A percentile compares a stretch with the other conserved stretches of the same genome.
phyloP scores from a whole-genome alignment of 1,140 invertebrate genomes.

The Brachystomella parvula region DNA sequence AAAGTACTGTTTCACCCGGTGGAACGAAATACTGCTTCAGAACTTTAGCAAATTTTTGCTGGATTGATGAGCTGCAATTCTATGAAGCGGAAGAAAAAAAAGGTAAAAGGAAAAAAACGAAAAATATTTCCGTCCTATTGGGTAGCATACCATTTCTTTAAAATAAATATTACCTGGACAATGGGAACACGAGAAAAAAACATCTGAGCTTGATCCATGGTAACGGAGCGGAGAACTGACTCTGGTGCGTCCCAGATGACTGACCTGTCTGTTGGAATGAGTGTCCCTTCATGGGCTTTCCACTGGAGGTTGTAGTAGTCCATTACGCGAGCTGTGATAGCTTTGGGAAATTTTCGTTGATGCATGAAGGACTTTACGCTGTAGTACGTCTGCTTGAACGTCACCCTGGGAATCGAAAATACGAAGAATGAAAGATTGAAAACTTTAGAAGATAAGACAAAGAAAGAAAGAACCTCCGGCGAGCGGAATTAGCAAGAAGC shows the following conservation, averaged over 20 bases:
- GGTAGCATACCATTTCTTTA: too few relatives aligned
- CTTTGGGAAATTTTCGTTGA: conserved; percentile 22
- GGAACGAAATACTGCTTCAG: conserved; percentile 34
- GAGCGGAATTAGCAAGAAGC: conserved; percentile 27
- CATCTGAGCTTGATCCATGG: conserved; percentile 10
- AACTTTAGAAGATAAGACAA: not conserved
- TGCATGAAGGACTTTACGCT: conserved; percentile 24
- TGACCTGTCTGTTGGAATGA: conserved; percentile 23
- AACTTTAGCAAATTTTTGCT: conserved; percentile 10
- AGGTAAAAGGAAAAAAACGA: too few relatives aligned
- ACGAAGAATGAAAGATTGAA: not conserved
- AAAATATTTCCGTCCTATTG: too few relatives aligned
- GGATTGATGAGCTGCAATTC: not conserved
- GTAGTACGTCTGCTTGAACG: conserved; percentile 33
- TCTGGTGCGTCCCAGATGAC: conserved; percentile 33
- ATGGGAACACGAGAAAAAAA: conserved; percentile 28
- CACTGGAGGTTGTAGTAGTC: conserved; percentile 32
- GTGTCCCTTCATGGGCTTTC: conserved; percentile 27
- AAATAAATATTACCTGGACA: conserved; percentile 4
- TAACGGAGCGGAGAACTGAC: conserved; percentile 12
- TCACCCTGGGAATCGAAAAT: conserved; percentile 14
- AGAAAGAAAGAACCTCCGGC: conserved; percentile 16
- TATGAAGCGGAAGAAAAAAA: not conserved
- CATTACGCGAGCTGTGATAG: conserved; percentile 13
- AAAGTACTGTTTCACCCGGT: conserved; percentile 28